Evolutionary conservation across 2,113 vertebrate species (phyloP).

Genomic region (Polyodon spathula): DNA sequence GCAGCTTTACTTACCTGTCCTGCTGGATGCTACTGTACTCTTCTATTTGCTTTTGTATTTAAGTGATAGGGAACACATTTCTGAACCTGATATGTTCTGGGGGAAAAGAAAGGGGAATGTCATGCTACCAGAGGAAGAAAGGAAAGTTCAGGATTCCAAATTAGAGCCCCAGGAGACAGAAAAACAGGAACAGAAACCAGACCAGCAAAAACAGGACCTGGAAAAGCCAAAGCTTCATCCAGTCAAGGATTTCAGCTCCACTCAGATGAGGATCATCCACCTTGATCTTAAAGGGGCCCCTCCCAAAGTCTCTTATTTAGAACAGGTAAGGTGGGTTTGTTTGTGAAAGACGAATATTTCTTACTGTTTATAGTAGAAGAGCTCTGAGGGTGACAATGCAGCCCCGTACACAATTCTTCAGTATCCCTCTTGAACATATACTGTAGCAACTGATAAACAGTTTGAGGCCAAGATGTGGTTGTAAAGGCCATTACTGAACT

Average conservation of each 20-base stretch:
- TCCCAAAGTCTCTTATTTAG: conserved; percentile 56
- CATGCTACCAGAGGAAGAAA: neutral
- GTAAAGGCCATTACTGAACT: too few relatives aligned
- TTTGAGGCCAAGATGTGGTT: too few relatives aligned
- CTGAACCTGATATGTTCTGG: neutral
- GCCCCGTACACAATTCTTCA: too few relatives aligned
- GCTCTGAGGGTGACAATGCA: neutral
- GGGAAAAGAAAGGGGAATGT: neutral
- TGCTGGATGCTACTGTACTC: neutral
- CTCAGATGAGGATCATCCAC: conserved; percentile 51
- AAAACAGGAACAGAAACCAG: neutral
- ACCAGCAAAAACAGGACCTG: fast-evolving
- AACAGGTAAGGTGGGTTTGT: conserved; percentile 45
- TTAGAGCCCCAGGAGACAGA: neutral
- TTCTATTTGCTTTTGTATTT: neutral
- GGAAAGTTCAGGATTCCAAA: neutral
- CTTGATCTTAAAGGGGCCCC: conserved; percentile 69
- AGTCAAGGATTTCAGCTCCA: conserved; percentile 19
- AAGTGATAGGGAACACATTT: neutral
- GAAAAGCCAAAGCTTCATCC: conserved; percentile 9
- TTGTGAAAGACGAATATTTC: neutral
- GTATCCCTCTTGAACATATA: too few relatives aligned
- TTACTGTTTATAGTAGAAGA: neutral
- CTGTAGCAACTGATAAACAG: too few relatives aligned
- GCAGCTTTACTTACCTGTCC: neutral